Conservation (phyloP, 1,140 invertebrate species). For the Caerostris extrusa region DNA sequence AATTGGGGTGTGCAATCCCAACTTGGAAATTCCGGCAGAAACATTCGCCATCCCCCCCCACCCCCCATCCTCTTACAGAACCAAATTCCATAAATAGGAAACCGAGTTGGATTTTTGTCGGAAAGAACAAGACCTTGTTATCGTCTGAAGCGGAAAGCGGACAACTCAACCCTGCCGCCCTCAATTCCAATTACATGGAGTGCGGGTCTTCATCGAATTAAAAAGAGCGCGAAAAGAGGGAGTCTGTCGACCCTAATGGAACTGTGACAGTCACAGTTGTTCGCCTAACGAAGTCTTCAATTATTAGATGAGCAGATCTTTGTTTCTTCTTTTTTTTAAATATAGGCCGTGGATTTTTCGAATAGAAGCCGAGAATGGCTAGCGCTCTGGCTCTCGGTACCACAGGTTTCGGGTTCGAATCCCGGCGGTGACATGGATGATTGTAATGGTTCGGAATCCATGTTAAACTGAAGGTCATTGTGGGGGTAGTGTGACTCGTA, state of each 20-base stretch:
- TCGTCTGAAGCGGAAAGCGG: neutral
- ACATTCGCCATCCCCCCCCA: too few relatives aligned
- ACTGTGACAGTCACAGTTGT: neutral
- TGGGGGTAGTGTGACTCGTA: too few relatives aligned
- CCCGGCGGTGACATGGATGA: too few relatives aligned
- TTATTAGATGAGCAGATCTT: too few relatives aligned
- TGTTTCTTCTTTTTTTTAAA: too few relatives aligned
- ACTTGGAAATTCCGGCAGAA: neutral
- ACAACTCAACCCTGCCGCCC: neutral
- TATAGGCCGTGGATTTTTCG: too few relatives aligned
- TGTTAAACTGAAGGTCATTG: too few relatives aligned
- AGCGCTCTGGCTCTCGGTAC: too few relatives aligned
- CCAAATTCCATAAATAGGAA: conserved; percentile 8
- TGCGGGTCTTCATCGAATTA: neutral
- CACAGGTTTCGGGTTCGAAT: too few relatives aligned
- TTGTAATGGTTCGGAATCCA: too few relatives aligned
- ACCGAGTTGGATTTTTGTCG: neutral
- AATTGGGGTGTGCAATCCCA: neutral
- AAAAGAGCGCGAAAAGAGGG: neutral
- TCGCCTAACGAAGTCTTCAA: too few relatives aligned
- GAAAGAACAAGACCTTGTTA: conserved; percentile 5
- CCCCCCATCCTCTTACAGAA: neutral
- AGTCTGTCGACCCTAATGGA: neutral
- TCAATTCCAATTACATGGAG: neutral
- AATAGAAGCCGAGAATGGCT: too few relatives aligned